Percentiles rank a stretch among this genome's conserved stretches.
Conservation (phyloP, 2,797 vertebrate species). For the Sardinella longiceps region DNA sequence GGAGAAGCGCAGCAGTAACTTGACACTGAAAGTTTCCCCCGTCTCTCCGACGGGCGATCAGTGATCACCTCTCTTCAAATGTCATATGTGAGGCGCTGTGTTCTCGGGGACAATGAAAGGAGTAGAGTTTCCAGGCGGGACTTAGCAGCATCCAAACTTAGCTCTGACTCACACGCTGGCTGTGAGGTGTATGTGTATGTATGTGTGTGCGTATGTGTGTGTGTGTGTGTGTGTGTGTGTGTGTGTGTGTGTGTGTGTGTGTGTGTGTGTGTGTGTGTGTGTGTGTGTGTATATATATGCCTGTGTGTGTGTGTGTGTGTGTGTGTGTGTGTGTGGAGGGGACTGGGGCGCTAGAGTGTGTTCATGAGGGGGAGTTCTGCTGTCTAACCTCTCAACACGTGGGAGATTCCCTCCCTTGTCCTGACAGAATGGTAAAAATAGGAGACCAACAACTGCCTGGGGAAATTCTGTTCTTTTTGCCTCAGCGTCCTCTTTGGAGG, state of each 20-base stretch:
- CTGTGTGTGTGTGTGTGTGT: background rate
- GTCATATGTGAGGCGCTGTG: constrained; percentile 72
- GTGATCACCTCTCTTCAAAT: constrained; percentile 69
- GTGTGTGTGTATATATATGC: no score
- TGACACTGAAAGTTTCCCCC: constrained; percentile 46
- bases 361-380: constrained; percentile 31
- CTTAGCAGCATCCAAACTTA: constrained; percentile 81
- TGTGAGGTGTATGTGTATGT: constrained; percentile 4
- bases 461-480: constrained; percentile 33
- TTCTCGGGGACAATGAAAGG: constrained; percentile 74
- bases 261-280: no score
- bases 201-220: no score
- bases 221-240: no score
- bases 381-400: constrained; percentile 35
- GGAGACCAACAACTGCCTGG: constrained; percentile 30
- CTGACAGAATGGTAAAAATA: constrained; percentile 44
- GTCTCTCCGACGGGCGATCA: constrained; percentile 46
- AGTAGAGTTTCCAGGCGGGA: constrained; percentile 75
- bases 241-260: no score
- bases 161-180: constrained; percentile 64
- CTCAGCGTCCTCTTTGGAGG: constrained; percentile 29
- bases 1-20: constrained; percentile 38
- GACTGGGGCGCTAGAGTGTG: background rate
- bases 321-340: background rate
- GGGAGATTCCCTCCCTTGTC: constrained; percentile 36